Percentiles rank a stretch among this genome's conserved stretches.
These are phyloP conservation scores for Gavia stellata DNA, from an alignment of 2,113 vertebrate genomes.

Conservation along the genomic window DNA sequence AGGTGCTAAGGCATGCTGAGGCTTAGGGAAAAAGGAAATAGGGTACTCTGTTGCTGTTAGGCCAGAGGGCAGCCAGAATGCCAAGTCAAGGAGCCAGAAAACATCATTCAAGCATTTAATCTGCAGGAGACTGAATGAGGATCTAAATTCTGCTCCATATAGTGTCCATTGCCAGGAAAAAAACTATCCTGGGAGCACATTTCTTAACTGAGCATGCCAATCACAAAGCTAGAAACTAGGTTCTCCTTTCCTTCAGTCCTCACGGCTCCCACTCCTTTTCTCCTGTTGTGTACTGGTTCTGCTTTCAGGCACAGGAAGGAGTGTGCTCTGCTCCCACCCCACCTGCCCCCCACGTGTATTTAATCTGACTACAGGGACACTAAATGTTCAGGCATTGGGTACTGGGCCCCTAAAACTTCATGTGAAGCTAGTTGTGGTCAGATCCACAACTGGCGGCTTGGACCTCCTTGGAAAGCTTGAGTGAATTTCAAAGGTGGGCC, in stretches of 20 bases:
- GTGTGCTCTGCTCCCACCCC: rapidly evolving
- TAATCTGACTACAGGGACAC: neutral
- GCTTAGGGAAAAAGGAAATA: neutral
- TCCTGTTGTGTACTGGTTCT: neutral
- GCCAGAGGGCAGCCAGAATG: neutral
- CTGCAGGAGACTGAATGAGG: neutral
- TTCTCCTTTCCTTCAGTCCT: neutral
- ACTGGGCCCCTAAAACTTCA: neutral
- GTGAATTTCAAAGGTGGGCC: neutral
- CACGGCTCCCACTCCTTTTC: neutral
- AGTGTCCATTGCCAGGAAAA: rapidly evolving
- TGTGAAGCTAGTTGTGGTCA: neutral
- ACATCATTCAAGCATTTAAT: neutral
- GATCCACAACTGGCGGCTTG: neutral
- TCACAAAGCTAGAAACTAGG: neutral
- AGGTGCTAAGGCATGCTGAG: neutral
- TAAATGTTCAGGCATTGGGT: neutral
- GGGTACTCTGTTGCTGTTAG: neutral
- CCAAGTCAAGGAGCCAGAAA: neutral
- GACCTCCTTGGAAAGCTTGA: neutral
- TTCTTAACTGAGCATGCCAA: neutral
- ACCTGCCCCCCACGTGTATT: rapidly evolving
- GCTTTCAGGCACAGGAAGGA: neutral
- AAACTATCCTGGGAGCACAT: neutral
- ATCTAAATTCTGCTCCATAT: neutral